Percentiles rank a stretch among this genome's conserved stretches.
Evolutionary conservation across 2,888 invertebrate genomes (phyloP).

Genomic region (Phalangium opilio): DNA sequence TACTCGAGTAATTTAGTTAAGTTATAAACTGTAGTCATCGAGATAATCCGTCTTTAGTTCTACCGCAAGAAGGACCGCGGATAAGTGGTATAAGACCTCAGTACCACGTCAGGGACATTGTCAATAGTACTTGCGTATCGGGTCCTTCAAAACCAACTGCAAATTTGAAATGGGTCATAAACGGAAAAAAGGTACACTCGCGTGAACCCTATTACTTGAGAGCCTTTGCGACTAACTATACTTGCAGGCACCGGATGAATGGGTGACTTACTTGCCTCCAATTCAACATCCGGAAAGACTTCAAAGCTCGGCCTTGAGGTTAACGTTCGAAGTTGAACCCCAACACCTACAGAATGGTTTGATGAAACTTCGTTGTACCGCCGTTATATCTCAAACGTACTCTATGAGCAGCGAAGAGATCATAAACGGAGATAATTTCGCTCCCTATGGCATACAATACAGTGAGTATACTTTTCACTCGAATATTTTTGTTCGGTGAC

Average conservation of each 20-base stretch:
- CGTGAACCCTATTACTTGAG: too few relatives aligned
- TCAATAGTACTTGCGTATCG: constrained; percentile 26
- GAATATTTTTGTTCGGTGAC: too few relatives aligned
- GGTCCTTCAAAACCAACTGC: constrained; percentile 28
- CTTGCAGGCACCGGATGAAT: too few relatives aligned
- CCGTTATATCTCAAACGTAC: constrained; percentile 20
- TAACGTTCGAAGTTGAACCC: constrained; percentile 16
- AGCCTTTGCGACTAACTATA: too few relatives aligned
- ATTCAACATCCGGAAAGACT: constrained; percentile 13
- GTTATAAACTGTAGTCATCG: too few relatives aligned
- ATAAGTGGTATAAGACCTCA: constrained; percentile 17
- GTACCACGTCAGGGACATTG: constrained; percentile 20
- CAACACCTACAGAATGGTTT: constrained; percentile 16
- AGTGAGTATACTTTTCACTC: background rate
- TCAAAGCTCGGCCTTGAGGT: constrained; percentile 13
- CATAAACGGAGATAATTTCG: constrained; percentile 17
- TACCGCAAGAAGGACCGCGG: constrained; percentile 14
- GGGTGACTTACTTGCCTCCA: too few relatives aligned
- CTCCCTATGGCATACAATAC: constrained; percentile 12
- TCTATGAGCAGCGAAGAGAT: constrained; percentile 21
- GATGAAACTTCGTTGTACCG: constrained; percentile 21
- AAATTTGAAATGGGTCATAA: constrained; percentile 28
- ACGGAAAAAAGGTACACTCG: constrained; percentile 1
- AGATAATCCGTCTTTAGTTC: background rate
- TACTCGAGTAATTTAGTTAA: too few relatives aligned